These are phyloP conservation scores for Leptinotarsa rubiginosa DNA, from an alignment of 2,888 invertebrate species.

Conservation along the genomic window DNA sequence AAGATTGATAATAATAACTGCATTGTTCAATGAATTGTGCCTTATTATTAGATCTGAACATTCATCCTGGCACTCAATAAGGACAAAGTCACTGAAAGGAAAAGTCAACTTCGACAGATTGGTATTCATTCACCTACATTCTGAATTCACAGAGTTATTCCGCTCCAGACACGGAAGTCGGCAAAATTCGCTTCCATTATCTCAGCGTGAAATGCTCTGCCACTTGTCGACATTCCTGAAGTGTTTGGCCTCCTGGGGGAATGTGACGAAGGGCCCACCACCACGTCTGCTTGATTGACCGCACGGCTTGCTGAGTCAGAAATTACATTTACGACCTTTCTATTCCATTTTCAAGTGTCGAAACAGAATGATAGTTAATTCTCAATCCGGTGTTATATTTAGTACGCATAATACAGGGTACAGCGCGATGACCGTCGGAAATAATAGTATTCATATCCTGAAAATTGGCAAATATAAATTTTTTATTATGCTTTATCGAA, in stretches of 20 bases:
- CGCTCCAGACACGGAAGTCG: neutral
- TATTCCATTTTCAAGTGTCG: neutral
- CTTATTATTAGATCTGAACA: no score
- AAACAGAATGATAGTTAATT: no score
- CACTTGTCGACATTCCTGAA: slow-evolving; percentile 15
- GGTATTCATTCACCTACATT: neutral
- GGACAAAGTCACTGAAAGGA: neutral
- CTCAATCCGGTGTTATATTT: no score
- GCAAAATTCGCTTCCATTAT: slow-evolving; percentile 1
- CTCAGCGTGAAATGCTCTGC: neutral
- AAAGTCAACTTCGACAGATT: slow-evolving; percentile 5
- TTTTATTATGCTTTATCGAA: no score
- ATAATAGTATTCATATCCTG: no score
- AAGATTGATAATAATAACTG: no score
- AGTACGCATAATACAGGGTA: no score
- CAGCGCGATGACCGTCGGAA: no score
- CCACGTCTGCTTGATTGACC: neutral
- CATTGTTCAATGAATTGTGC: no score
- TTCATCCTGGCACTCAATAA: neutral
- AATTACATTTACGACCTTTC: neutral
- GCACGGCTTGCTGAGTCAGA: slow-evolving; percentile 4
- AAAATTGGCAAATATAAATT: no score
- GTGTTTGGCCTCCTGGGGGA: slow-evolving; percentile 6
- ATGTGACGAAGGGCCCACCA: neutral
- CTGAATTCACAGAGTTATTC: slow-evolving; percentile 6